phyloP scores from a whole-genome alignment of 1,140 invertebrate genomes.

The Prorops nasuta region DNA sequence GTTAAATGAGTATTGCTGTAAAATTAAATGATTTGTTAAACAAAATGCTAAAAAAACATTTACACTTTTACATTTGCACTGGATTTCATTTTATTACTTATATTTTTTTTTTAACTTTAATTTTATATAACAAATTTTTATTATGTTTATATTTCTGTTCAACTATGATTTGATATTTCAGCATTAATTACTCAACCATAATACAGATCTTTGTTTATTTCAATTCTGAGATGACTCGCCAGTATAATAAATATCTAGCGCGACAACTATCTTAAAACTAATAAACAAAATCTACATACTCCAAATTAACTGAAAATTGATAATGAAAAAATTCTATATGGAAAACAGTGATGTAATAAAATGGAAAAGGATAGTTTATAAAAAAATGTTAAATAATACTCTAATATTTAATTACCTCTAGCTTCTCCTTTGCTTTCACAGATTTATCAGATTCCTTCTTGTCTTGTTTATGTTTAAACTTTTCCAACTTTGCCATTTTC shows the following conservation, averaged over 20 bases:
- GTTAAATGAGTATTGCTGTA: too few species aligned
- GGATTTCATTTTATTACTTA: too few species aligned
- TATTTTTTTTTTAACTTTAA: too few species aligned
- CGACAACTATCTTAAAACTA: not conserved
- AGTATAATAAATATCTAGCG: conserved; percentile 1
- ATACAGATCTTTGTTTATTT: not conserved
- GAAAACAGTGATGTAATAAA: not conserved
- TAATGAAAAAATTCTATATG: conserved; percentile 22
- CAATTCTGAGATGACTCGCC: not conserved
- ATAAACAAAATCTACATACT: not conserved
- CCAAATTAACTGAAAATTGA: not conserved
- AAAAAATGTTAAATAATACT: not conserved
- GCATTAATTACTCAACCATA: too few species aligned
- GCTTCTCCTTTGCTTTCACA: conserved; percentile 61
- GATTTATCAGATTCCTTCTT: conserved; percentile 64
- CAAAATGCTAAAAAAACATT: too few species aligned
- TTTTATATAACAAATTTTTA: too few species aligned
- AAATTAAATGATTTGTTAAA: too few species aligned
- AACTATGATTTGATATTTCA: too few species aligned
- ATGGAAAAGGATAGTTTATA: too few species aligned
- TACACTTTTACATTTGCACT: too few species aligned
- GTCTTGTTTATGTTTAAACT: conserved; percentile 87
- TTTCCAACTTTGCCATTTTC: conserved; percentile 86
- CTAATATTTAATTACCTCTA: conserved; percentile 58
- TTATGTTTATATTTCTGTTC: too few species aligned